phyloP scores from a whole-genome alignment of 2,888 invertebrate genomes.

The Hybos culiciformis region DNA sequence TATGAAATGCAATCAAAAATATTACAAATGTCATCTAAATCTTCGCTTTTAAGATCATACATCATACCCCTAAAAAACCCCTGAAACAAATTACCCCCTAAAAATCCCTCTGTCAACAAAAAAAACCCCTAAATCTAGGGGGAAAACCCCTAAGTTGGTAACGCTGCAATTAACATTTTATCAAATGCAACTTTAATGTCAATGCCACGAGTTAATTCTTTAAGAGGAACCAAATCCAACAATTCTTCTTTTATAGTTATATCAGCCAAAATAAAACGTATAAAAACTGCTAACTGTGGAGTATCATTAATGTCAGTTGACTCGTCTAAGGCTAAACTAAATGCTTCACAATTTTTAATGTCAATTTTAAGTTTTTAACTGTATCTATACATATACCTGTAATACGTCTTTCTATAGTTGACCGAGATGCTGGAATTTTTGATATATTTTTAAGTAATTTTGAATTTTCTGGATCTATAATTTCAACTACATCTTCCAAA shows the following conservation, averaged over 20 bases:
- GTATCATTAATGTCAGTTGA: slow-evolving; percentile 3
- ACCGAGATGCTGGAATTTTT: not conserved
- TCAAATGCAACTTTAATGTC: slow-evolving; percentile 4
- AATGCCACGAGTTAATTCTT: not conserved
- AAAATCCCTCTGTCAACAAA: too few species aligned
- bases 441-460: slow-evolving; percentile 5
- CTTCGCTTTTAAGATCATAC: too few species aligned
- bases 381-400: too few species aligned
- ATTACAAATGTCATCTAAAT: too few species aligned
- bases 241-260: slow-evolving; percentile 4
- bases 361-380: slow-evolving; percentile 1
- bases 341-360: slow-evolving; percentile 3
- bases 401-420: too few species aligned
- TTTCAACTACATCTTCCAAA: slow-evolving; percentile 5
- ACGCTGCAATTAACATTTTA: not conserved
- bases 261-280: slow-evolving; percentile 2
- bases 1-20: too few species aligned
- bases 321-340: slow-evolving; percentile 6
- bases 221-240: slow-evolving; percentile 3
- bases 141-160: too few species aligned
- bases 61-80: too few species aligned
- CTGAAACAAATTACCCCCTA: too few species aligned
- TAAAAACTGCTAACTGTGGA: slow-evolving; percentile 1
- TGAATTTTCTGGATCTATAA: slow-evolving; percentile 6
- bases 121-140: too few species aligned